These are phyloP conservation scores for Solea senegalensis DNA, from an alignment of 2,113 vertebrate species.

Conservation along the genomic window DNA sequence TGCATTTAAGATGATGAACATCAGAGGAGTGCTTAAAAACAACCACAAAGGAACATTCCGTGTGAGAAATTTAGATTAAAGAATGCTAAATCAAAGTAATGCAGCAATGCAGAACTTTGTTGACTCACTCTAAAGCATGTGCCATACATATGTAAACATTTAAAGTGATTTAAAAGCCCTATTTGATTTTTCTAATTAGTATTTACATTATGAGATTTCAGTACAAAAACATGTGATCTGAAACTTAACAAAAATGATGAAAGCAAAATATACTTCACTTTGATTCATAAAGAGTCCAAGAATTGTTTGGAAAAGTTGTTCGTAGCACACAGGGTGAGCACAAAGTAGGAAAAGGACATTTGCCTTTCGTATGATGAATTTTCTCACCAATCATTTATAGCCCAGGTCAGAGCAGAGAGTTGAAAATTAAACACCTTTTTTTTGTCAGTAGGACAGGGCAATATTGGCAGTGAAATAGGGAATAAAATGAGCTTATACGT, in stretches of 20 bases:
- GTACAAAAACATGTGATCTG: too few species aligned
- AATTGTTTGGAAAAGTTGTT: too few species aligned
- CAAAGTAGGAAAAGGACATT: not conserved
- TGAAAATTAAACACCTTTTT: slow-evolving; percentile 54
- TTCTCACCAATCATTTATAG: slow-evolving; percentile 26
- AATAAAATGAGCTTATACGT: slow-evolving; percentile 9
- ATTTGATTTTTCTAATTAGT: too few species aligned
- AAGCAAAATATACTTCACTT: not conserved
- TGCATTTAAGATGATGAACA: slow-evolving; percentile 30
- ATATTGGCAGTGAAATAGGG: slow-evolving; percentile 19
- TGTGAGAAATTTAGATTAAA: slow-evolving; percentile 12
- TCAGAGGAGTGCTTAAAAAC: slow-evolving; percentile 24
- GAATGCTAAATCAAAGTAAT: slow-evolving; percentile 36
- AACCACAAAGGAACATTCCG: slow-evolving; percentile 30
- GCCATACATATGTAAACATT: not conserved
- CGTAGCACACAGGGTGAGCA: not conserved
- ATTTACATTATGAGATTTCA: too few species aligned
- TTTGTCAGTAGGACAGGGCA: slow-evolving; percentile 18
- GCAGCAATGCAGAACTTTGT: slow-evolving; percentile 24
- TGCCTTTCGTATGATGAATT: not conserved
- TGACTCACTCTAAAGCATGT: slow-evolving; percentile 32
- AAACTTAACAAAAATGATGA: too few species aligned
- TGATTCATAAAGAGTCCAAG: not conserved
- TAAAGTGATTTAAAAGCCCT: too few species aligned
- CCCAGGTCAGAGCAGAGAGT: slow-evolving; percentile 8